Evolutionary conservation across 1,140 invertebrate genomes (phyloP), one percentile per base, ranked within the genome.

Genomic region (Atta texana): DNA sequence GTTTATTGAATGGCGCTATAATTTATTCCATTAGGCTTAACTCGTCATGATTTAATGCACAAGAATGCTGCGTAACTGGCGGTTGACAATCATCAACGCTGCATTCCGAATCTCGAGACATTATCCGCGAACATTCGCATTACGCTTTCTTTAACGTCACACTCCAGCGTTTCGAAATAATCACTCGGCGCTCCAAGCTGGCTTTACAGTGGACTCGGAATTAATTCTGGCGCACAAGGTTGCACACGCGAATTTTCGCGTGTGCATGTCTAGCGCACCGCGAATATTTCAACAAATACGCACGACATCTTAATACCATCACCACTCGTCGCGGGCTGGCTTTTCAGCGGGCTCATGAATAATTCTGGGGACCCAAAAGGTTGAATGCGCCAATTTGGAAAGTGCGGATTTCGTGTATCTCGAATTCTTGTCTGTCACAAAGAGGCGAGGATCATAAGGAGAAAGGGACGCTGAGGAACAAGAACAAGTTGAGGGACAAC

Each of bases 331-430:
- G 68, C 80, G 80, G 80, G 68, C 24, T 39, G 80, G 80, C 80
- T 84, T 84, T 84, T 84, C 80, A 84, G 55, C 80, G 69, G 39
- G 69, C 55, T 84, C 80, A 84, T 84, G 80, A 84, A 84, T 84
- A 84, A 84, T 84, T 84, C 80, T 69, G 55, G 80, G 24, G 80
- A 57, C 55, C 69, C 68, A 74, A 84, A 84, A 84, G 80, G 80
- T 84, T 84, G 80, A 84, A 84, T 84, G 69, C 80, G 80, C 80
- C 80, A 84, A 84, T 84, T 84, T 84, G 80, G 80, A 84, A 84
- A 84, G 80, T 84, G 80, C 80, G 55, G 69, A 84, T 84, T 84
- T 84, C 80, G 69, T 74, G 80, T 84, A 84, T 84, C 80, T 84
- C 80, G 69, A 84, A 84, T 84, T 84, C 80, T 84, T 61, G 80